Conservation (phyloP, 2,113 vertebrate species). For the Platysternon megacephalum region DNA sequence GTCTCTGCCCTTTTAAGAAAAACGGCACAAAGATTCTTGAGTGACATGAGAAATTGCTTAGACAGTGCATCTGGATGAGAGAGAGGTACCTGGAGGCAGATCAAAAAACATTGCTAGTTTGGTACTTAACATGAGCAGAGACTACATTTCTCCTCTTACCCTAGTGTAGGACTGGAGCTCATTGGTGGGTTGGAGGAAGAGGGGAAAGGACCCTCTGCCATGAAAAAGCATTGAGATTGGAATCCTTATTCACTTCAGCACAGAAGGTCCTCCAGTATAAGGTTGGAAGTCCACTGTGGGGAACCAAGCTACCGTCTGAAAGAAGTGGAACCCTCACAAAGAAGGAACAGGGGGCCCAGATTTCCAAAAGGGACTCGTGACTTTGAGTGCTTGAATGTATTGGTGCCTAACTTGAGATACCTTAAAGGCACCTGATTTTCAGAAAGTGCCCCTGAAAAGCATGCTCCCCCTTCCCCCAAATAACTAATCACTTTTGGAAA, state of each 20-base stretch:
- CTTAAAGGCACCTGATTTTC: neutral
- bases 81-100: neutral
- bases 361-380: neutral
- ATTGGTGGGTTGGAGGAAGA: neutral
- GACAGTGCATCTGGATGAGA: neutral
- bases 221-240: neutral
- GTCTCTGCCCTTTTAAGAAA: neutral
- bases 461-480: neutral
- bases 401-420: neutral
- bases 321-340: neutral
- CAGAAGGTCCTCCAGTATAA: neutral
- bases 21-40: neutral
- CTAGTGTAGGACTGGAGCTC: neutral
- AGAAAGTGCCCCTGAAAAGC: neutral
- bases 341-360: neutral
- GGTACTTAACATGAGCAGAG: neutral
- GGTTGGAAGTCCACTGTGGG: neutral
- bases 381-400: fast-evolving
- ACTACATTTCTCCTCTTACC: neutral
- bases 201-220: neutral
- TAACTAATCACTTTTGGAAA: neutral
- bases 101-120: neutral
- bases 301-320: neutral
- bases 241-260: neutral
- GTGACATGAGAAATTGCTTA: neutral